Evolutionary conservation across 2,797 vertebrate genomes (phyloP).

Genomic region (Mastacembelus armatus): DNA sequence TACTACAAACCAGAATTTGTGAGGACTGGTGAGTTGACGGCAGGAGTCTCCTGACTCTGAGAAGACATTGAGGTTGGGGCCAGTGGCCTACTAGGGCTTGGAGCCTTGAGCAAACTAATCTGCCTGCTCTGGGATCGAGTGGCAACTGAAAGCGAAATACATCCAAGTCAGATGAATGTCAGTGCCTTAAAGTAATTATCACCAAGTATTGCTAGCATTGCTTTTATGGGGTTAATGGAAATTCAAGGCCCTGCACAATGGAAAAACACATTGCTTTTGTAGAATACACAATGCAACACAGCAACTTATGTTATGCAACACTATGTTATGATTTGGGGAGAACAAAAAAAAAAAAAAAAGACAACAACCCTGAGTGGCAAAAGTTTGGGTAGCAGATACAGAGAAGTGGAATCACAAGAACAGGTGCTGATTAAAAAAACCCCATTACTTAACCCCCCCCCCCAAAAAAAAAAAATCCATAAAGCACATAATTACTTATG

Average conservation of each 20-base stretch:
- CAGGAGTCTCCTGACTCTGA: too few species aligned
- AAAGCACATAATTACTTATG: not conserved
- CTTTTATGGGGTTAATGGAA: not conserved
- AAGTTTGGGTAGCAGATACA: too few species aligned
- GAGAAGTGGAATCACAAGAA: too few species aligned
- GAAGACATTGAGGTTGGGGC: slow-evolving; percentile 61
- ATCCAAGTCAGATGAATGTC: not conserved
- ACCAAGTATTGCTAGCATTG: not conserved
- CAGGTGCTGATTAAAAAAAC: too few species aligned
- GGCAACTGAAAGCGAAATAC: slow-evolving; percentile 63
- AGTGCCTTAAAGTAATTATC: not conserved
- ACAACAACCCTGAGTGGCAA: too few species aligned
- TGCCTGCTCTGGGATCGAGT: slow-evolving; percentile 79
- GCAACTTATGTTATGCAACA: not conserved
- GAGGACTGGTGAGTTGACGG: slow-evolving; percentile 43
- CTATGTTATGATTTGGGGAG: too few species aligned
- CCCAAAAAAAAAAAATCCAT: too few species aligned
- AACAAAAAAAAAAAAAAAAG: too few species aligned
- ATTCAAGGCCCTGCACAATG: not conserved
- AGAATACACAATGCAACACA: slow-evolving; percentile 8
- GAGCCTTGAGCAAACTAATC: slow-evolving; percentile 74
- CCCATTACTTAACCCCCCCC: too few species aligned
- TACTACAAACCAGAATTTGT: slow-evolving; percentile 67
- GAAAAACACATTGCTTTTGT: slow-evolving; percentile 8
- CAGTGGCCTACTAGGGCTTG: slow-evolving; percentile 58